Base-by-base conservation (phyloP, 2,113 vertebrate species). In the Clupea harengus region DNA sequence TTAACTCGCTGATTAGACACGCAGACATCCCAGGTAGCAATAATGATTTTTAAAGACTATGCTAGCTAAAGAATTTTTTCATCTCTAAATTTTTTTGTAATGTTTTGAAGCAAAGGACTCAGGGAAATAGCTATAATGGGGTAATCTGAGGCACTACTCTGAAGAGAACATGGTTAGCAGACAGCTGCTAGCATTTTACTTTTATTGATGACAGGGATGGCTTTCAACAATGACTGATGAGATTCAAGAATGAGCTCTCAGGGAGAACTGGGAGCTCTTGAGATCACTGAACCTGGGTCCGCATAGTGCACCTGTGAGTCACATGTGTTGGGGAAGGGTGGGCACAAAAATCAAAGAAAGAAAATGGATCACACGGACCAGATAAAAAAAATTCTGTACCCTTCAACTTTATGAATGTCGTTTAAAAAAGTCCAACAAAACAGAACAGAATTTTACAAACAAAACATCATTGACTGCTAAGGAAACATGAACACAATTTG, bases 401-500 rank as follows among this genome's bases (percentile, higher is more conserved):
- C 28, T 78, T 78, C 32, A 78, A 32, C 72, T 78, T 78, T 78
- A 78, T 78, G 72, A 78, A 78, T 39, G 13, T 44, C 28, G 11
- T 78, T 60, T 60, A 78, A 39, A 75, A 78, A 78, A 25, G 10
- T 32, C 28, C 11, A 78, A 39, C 72, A 78, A 32, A 78, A 78
- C 72, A 13, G 32, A 78, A 17, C 20, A 64, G 20, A 7, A 5
- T 75, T 78, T 78, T 78, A 78, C 25, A 47, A 5, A 20, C 49
- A 84, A 39, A n/a, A 54, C 28, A 86, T 75, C 45, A 6, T 57
- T 45, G 17, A 13, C 57, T 25, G 46, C 83, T 22, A 83, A 72
- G 44, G 32, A 46, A 89, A 92, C 81, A 88, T 86, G 52, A 44
- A 86, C 45, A 83, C 82, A 89, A 88, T 83, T 90, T 89, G 83